Base-by-base conservation (phyloP, 2,888 invertebrate species). In the Galeruca laticollis region DNA sequence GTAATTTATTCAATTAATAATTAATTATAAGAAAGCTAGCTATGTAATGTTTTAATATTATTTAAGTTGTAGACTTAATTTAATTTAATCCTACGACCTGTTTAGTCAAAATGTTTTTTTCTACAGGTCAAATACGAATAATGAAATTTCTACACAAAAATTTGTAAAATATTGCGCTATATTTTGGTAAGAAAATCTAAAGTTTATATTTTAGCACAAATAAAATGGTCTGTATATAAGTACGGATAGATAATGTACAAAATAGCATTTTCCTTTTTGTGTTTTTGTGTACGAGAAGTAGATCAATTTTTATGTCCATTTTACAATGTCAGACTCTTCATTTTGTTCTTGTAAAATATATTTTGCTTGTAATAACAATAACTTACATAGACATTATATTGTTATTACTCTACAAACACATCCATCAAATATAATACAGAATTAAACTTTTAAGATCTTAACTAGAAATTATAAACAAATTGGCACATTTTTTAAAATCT, bases 151-250 rank as follows among this genome's bases (percentile, higher is more conserved):
- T 83, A 80, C 82, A 81, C 81, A 81, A 81, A 70, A 73, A 73
- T 66, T 76, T 79, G 78, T 79, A 79, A 77, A 80, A 80, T 81
- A 82, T 82, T 81, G 78, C 76, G 77, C 78, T 82, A 82, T 84
- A 84, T 84, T 84, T 84, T 84, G 82, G 80, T 83, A 83, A 82
- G 77, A 47, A 78, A 78, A 78, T 77, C 79, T 79, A 81, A 81
- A 82, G 78, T 79, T 77, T 83, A 80, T 83, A 83, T 83, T 83
- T 82, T 82, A 83, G 82, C 83, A 82, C 82, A 82, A 83, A 80
- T 77, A 76, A 80, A 76, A 74, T 62, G 73, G 74, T 80, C 78
- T 79, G 81, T 80, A 79, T 75, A 77, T 75, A 73, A 76, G 71
- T 75, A 75, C 75, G 71, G 73, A 77, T 74, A 77, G 77, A 79